Conservation (phyloP, 1,140 invertebrate genomes). For the Elysia chlorotica region DNA sequence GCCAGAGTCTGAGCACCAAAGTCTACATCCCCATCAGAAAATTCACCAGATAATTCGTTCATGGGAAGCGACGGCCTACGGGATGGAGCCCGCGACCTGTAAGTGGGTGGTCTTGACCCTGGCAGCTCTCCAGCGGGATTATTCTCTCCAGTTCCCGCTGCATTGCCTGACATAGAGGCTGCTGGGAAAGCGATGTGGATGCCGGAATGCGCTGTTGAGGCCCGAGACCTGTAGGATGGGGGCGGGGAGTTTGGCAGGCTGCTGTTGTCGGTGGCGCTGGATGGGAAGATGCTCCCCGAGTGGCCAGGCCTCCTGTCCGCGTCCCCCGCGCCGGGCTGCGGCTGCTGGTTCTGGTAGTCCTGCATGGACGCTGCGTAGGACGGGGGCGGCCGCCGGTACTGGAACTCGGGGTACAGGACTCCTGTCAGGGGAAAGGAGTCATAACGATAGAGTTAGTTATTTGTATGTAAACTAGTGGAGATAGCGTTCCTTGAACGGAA, state of each 20-base stretch:
- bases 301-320: slow-evolving; percentile 32
- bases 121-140: slow-evolving; percentile 42
- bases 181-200: slow-evolving; percentile 58
- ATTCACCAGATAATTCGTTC: slow-evolving; percentile 30
- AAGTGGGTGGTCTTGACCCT: slow-evolving; percentile 56
- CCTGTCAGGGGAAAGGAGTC: slow-evolving; percentile 41
- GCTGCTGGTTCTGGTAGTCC: slow-evolving; percentile 52
- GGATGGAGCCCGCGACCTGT: slow-evolving; percentile 48
- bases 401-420: slow-evolving; percentile 58
- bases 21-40: slow-evolving; percentile 26
- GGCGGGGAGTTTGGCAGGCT: slow-evolving; percentile 56
- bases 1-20: not conserved
- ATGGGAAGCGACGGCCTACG: slow-evolving; percentile 39
- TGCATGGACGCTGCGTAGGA: slow-evolving; percentile 60
- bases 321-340: slow-evolving; percentile 16
- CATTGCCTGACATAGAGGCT: too few relatives aligned
- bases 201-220: slow-evolving; percentile 53
- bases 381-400: slow-evolving; percentile 56
- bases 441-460: too few relatives aligned
- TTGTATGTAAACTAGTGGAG: too few relatives aligned
- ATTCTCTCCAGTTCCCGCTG: too few relatives aligned
- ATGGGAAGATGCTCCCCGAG: too few relatives aligned
- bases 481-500: too few relatives aligned
- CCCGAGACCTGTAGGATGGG: slow-evolving; percentile 55
- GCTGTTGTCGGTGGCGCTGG: slow-evolving; percentile 32